A percentile compares a stretch with the other conserved stretches of the same genome.
These are phyloP conservation scores for Drosophila testacea DNA, from an alignment of 2,888 invertebrate species.

Conservation along the genomic window DNA sequence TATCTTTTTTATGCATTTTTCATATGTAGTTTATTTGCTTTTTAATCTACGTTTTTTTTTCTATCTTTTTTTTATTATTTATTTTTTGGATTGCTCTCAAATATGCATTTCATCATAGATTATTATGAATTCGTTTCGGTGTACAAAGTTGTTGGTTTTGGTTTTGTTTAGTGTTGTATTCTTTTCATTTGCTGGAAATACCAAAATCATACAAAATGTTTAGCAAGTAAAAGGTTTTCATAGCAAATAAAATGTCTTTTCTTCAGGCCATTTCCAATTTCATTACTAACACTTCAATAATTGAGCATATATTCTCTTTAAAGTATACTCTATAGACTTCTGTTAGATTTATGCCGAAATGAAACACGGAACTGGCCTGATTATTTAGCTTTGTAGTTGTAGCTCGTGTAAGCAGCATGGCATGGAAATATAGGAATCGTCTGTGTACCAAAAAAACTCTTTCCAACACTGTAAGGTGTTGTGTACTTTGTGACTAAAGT, in stretches of 20 bases:
- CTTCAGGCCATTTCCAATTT: constrained; percentile 2
- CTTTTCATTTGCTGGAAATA: constrained; percentile 61
- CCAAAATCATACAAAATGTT: constrained; percentile 45
- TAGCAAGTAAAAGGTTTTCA: constrained; percentile 44
- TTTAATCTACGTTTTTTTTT: constrained; percentile 45
- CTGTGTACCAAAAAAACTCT: constrained; percentile 17
- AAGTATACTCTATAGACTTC: not conserved
- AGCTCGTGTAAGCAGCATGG: constrained; percentile 63
- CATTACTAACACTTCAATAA: not conserved
- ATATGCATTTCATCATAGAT: constrained; percentile 70
- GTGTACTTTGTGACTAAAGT: constrained; percentile 11
- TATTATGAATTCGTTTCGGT: constrained; percentile 82
- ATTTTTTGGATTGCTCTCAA: constrained; percentile 52
- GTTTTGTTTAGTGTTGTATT: constrained; percentile 56
- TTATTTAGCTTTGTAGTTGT: constrained; percentile 53
- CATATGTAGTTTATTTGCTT: constrained; percentile 54
- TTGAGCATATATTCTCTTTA: too few relatives aligned
- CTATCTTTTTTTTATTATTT: constrained; percentile 21
- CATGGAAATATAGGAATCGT: constrained; percentile 40
- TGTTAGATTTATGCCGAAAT: not conserved
- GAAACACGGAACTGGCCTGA: constrained; percentile 7
- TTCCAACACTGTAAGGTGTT: constrained; percentile 1
- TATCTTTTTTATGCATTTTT: constrained; percentile 52
- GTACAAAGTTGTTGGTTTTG: constrained; percentile 83
- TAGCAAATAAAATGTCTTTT: constrained; percentile 57